phyloP scores from a whole-genome alignment of 1,140 invertebrate species.

The Uloborus diversus region DNA sequence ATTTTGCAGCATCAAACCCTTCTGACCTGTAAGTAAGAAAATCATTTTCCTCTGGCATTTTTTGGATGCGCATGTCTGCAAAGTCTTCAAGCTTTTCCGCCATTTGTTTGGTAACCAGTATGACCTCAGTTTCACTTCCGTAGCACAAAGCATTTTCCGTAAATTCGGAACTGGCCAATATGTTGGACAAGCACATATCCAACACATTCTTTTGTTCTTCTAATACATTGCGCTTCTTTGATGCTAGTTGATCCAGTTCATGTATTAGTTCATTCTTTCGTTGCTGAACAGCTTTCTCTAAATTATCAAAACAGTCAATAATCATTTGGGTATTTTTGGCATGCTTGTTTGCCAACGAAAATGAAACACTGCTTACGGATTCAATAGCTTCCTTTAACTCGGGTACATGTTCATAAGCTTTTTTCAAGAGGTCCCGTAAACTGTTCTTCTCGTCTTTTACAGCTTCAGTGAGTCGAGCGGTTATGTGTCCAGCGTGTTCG shows the following conservation, averaged over 20 bases:
- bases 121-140: conserved; percentile 69
- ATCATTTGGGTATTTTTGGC: conserved; percentile 3
- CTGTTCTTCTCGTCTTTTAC: conserved; percentile 66
- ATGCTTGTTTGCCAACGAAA: conserved; percentile 24
- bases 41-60: conserved; percentile 67
- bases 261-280: conserved; percentile 65
- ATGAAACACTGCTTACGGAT: conserved; percentile 63
- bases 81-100: conserved; percentile 68
- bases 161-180: conserved; percentile 67
- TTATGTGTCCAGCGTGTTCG: conserved; percentile 68
- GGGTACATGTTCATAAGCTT: conserved; percentile 59
- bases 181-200: conserved; percentile 65
- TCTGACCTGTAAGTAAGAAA: conserved; percentile 64
- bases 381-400: conserved; percentile 66
- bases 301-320: conserved; percentile 59
- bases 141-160: conserved; percentile 68
- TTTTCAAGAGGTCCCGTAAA: conserved; percentile 33
- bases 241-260: conserved; percentile 66
- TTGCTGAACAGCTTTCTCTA: conserved; percentile 63
- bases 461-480: conserved; percentile 67
- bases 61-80: conserved; percentile 64
- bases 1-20: conserved; percentile 63
- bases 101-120: conserved; percentile 70
- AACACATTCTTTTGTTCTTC: conserved; percentile 65
- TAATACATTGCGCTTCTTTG: conserved; percentile 66